Evolutionary conservation across 2,113 vertebrate genomes (phyloP).

Genomic region (Corythoichthys intestinalis): DNA sequence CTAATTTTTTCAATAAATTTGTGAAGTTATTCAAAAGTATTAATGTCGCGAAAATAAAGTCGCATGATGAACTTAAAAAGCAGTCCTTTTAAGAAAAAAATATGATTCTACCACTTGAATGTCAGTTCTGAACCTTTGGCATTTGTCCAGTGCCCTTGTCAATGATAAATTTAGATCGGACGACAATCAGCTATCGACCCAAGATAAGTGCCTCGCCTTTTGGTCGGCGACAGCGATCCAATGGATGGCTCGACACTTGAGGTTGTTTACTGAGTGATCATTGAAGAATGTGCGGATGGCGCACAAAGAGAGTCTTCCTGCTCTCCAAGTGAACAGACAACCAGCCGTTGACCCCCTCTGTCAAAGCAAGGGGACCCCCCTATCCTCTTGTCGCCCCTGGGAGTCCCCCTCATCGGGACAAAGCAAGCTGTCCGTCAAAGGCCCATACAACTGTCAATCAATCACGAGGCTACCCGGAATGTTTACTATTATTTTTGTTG

Average conservation of each 20-base stretch:
- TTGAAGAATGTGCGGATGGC: background rate
- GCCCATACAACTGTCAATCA: slow-evolving; percentile 68
- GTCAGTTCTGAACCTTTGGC: no score
- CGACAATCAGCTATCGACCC: background rate
- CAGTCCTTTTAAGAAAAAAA: no score
- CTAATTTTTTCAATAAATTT: no score
- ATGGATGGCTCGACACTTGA: background rate
- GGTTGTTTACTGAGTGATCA: background rate
- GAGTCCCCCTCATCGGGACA: slow-evolving; percentile 51
- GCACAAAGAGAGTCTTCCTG: background rate
- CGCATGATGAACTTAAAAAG: no score
- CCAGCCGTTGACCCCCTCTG: background rate
- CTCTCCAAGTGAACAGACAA: background rate
- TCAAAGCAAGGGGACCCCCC: background rate
- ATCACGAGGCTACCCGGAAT: background rate
- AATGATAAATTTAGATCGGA: no score
- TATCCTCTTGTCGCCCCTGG: slow-evolving; percentile 48
- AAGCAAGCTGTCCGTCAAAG: slow-evolving; percentile 65
- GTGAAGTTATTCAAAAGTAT: no score
- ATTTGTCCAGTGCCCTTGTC: no score
- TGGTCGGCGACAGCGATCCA: background rate
- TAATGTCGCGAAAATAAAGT: no score
- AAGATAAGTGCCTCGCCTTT: background rate
- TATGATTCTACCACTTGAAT: no score
- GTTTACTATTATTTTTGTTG: slow-evolving; percentile 13